Evolutionary conservation across 2,888 invertebrate genomes (phyloP), one percentile per base, ranked within the genome.

Genomic region (Candidula unifasciata): DNA sequence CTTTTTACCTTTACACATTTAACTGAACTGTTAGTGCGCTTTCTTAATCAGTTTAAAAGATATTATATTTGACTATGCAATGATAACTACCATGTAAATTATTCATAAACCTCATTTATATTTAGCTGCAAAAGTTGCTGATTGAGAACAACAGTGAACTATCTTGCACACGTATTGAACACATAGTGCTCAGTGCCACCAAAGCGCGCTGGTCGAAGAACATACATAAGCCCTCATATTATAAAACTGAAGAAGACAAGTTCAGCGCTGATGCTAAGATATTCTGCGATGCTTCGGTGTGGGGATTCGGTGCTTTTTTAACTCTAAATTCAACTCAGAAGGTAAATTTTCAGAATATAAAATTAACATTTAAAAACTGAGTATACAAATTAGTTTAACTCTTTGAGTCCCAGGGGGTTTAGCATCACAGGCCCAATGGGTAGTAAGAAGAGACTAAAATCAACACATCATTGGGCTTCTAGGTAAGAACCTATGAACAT

Each of bases 231-330:
- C 18, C 35, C 8, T 30, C 18, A 21, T 57, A 77, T n/a, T 57
- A 68, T 44, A 44, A 52, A 69, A 27, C 30, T 27, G 77, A 16
- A 2, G 54, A 37, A n/a, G 44, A 57, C n/a, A 44, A 73, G 16
- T 78, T 83, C 37, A 21, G 35, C 21, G 79, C 83, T 52, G 79
- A 83, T 52, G 83, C 83, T 21, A 60, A 77, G 71, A 33, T 83
- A 0, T 83, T 78, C 66, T 57, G 57, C 57, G 83, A 83, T 83
- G 83, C 83, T 13, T 83, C 83, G 30, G 6, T 27, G 21, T 44
- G 16, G 35, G 83, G 83, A 21, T 83, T 83, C 79, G 83, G 83
- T 54, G 83, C 83, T 8, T 83, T 78, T 60, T 35, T 83, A 52
- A 24, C 69, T 10, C n/a, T 76, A 64, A 66, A 30, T 27, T 76